Conservation (phyloP, 2,797 vertebrate species). For the Gallinago solitaria region DNA sequence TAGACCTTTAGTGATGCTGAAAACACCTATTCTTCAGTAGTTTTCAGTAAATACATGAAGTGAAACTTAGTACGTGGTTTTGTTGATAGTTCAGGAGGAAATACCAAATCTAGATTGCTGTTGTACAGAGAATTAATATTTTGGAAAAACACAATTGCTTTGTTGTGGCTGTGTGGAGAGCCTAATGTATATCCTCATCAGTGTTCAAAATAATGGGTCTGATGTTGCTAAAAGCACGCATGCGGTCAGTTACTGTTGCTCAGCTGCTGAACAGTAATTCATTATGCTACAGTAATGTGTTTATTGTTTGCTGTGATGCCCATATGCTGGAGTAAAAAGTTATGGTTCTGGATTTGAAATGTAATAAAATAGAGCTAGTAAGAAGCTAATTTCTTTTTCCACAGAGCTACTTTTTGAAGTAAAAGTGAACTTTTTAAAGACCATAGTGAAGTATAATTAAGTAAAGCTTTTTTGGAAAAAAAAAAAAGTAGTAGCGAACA, state of each 20-base stretch:
- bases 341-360: not conserved
- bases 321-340: constrained; percentile 4
- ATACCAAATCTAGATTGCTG: not conserved
- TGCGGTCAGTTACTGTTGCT: constrained; percentile 4
- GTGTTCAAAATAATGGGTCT: not conserved
- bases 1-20: not conserved
- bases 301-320: constrained; percentile 17
- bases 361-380: not conserved
- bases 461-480: not conserved
- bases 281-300: not conserved
- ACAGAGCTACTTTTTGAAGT: not conserved
- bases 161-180: not conserved
- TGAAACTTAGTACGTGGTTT: not conserved
- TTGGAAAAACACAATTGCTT: not conserved
- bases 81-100: not conserved
- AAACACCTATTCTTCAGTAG: not conserved
- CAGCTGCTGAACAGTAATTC: not conserved
- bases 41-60: not conserved
- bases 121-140: not conserved
- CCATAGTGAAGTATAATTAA: not conserved
- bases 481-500: not conserved
- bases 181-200: not conserved
- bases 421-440: not conserved
- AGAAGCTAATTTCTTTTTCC: constrained; percentile 26
- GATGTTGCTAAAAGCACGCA: not conserved